Base-by-base conservation (phyloP, 2,113 vertebrate species). In the Scalopus aquaticus region DNA sequence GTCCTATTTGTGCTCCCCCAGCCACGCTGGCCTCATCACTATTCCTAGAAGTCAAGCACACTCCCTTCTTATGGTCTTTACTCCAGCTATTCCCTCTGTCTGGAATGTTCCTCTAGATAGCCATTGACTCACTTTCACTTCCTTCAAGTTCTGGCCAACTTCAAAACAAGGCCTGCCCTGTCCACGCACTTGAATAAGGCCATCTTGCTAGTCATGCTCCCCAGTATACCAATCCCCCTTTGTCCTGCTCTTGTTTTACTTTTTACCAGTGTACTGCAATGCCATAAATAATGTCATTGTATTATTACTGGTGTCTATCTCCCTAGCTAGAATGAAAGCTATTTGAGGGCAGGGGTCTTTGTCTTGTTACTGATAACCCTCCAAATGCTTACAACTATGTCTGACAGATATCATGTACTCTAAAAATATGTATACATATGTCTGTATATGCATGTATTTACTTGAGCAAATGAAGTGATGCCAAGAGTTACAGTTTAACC, bases 141-240 rank as follows among this genome's bases (percentile, higher is more conserved):
- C 51, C 49, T 79, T 73, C 17, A 65, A 44, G 65, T 62, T 70
- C 24, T 16, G 22, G 60, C 9, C 39, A 12, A 16, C 26, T 49
- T 69, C 51, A 85, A 79, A 13, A 1, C 15, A 49, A 78, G 30
- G 12, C 35, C 56, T 85, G 54, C n/a, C 65, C 74, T 19, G 60
- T 9, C 28, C 3, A 4, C n/a, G 37, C n/a, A 6, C 7, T 22
- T 80, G 5, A 51, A 11, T 9, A 10, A 0, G 11, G 9, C 49
- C 56, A 0, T 17, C 20, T 60, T 37, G 32, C 69, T 17, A 39
- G 32, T 19, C 0, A 0, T n/a, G 32, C 9, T 56, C 17, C 76
- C n/a, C 9, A 12, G 24, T 6, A 7, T 0, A 7, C 16, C 2
- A 0, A 0, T 26, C 28, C 2, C 19, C 6, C 19, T 60, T 42